Base-by-base conservation (phyloP, 2,797 vertebrate genomes). In the Chiloscyllium punctatum region DNA sequence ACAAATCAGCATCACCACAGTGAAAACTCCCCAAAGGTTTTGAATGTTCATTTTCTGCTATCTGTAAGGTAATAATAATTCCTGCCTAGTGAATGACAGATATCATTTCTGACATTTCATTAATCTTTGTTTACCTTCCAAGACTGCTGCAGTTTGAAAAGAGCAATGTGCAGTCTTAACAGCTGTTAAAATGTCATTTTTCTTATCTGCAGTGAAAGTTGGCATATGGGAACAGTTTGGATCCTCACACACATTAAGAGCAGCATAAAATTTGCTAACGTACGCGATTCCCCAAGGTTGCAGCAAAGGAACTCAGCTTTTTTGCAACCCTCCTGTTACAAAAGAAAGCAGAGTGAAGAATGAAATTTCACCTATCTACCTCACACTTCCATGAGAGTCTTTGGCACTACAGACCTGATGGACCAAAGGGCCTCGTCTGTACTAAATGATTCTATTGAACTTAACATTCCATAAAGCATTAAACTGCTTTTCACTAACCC, bases 211-310 rank as follows among this genome's bases (percentile, higher is more conserved):
- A 91, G 88, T 62, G 62, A 91, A n/a, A 3, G 53, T 91, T 91
- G 88, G 62, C 88, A 91, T 91, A 91, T 91, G 88, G 88, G 57
- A 91, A n/a, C 88, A 91, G 88, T 91, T 91, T 91, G 57, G 88
- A 91, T 91, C 88, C 88, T 66, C 88, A 66, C 57, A 37, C 88
- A 7, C 88, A 91, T n/a, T 91, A 66, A 66, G 88, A 91, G 21
- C 88, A 91, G 88, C 57, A 91, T 37, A 91, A 91, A 91, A 68
- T 66, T 66, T 91, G 57, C 88, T 91, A n/a, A 16, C 62, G 33
- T 62, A 16, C 18, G 57, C 57, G 16, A 91, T n/a, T 91, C 88
- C 57, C 88, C 62, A 91, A n/a, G 30, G 88, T 66, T 66, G 33
- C 57, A 91, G 57, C 57, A 37, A 23, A 68, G 21, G 62, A 66